Percentiles rank a stretch among this genome's conserved stretches.
phyloP scores from a whole-genome alignment of 2,888 invertebrate species.

The Orthosia gracilis region DNA sequence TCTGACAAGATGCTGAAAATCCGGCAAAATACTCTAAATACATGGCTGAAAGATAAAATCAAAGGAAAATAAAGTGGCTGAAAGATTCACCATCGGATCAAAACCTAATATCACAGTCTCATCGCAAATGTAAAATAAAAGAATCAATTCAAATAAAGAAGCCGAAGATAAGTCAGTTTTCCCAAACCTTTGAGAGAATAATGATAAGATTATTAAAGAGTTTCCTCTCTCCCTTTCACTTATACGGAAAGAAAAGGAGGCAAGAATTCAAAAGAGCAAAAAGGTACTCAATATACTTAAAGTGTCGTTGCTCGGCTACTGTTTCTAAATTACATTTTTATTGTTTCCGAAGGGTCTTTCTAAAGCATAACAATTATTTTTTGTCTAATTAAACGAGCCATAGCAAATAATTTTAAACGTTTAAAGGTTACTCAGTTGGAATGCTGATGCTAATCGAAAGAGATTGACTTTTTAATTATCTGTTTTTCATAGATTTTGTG shows the following conservation, averaged over 20 bases:
- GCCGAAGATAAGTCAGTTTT: neutral
- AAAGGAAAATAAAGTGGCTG: neutral
- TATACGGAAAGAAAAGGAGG: neutral
- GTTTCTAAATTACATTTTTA: slow-evolving; percentile 51
- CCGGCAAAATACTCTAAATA: neutral
- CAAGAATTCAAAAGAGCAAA: slow-evolving; percentile 10
- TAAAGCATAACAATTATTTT: slow-evolving; percentile 26
- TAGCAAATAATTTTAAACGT: slow-evolving; percentile 18
- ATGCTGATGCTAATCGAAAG: slow-evolving; percentile 2
- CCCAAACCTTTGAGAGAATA: slow-evolving; percentile 31
- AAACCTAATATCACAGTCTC: neutral
- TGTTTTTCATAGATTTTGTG: neutral
- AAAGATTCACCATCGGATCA: neutral
- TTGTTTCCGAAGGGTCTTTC: slow-evolving; percentile 17
- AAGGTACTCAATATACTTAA: slow-evolving; percentile 39
- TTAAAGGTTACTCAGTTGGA: slow-evolving; percentile 7
- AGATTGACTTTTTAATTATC: neutral
- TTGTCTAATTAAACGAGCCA: slow-evolving; percentile 26
- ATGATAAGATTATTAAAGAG: slow-evolving; percentile 25
- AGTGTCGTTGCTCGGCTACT: slow-evolving; percentile 42
- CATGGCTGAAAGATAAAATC: neutral
- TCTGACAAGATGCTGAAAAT: neutral
- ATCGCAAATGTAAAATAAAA: slow-evolving; percentile 16
- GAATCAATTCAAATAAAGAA: slow-evolving; percentile 9
- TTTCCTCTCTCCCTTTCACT: slow-evolving; percentile 8